These are phyloP conservation scores for Pseudolaguvia tuberculata DNA, from an alignment of 2,113 vertebrate species.

Conservation along the genomic window DNA sequence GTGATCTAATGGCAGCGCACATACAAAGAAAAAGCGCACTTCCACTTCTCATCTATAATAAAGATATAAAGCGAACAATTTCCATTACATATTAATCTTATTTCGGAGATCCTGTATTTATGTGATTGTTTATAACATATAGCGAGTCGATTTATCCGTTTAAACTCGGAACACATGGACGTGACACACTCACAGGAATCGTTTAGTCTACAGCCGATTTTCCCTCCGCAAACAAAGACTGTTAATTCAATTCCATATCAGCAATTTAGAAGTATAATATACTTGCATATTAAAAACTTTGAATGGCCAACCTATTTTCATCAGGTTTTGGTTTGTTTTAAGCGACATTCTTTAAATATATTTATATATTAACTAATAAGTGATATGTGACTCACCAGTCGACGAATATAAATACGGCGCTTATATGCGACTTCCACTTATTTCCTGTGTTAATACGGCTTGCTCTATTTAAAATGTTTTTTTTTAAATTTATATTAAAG, in stretches of 20 bases:
- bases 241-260: background rate
- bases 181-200: background rate
- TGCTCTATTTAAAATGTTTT: background rate
- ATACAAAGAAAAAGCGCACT: background rate
- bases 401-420: background rate
- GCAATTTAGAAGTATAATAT: background rate
- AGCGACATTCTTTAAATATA: background rate
- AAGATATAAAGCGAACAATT: background rate
- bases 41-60: background rate
- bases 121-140: background rate
- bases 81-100: too few relatives aligned
- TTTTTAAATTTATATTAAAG: background rate
- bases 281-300: too few relatives aligned
- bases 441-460: slow-evolving; percentile 8
- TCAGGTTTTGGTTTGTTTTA: background rate
- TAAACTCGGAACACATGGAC: slow-evolving; percentile 12
- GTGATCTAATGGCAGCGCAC: background rate
- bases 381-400: slow-evolving; percentile 6
- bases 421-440: background rate
- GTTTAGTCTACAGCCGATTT: background rate
- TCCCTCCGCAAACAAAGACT: slow-evolving; percentile 10
- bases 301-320: background rate
- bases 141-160: background rate
- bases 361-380: background rate
- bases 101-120: background rate